phyloP scores from a whole-genome alignment of 2,797 vertebrate species.

The Rhodeus uyekii region DNA sequence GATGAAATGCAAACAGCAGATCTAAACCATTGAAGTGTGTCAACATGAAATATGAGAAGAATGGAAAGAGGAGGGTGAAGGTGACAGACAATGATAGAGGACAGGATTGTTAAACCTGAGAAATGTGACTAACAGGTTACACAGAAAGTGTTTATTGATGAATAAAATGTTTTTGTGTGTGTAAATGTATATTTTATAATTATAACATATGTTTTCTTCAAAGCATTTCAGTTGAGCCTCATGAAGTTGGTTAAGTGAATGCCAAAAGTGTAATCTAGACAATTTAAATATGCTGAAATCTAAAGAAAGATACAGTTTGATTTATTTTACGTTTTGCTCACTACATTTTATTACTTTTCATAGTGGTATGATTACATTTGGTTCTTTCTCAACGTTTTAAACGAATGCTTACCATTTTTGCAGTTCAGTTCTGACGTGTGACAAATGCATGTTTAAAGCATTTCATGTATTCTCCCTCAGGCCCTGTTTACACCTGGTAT shows the following conservation, averaged over 20 bases:
- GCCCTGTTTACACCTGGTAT: neutral
- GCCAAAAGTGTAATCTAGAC: neutral
- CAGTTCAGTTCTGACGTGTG: neutral
- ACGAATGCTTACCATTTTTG: neutral
- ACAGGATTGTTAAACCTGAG: neutral
- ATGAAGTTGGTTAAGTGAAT: neutral
- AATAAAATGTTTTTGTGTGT: neutral
- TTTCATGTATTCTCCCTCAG: neutral
- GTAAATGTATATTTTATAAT: neutral
- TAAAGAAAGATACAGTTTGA: no score
- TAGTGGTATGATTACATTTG: neutral
- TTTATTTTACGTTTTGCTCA: neutral
- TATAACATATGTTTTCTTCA: neutral
- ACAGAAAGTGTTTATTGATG: neutral
- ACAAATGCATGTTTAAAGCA: neutral
- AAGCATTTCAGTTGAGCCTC: neutral
- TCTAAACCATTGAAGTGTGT: neutral
- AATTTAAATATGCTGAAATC: neutral
- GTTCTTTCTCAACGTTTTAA: neutral
- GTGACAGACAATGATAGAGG: neutral
- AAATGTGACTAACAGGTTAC: constrained; percentile 15
- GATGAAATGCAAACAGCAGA: constrained; percentile 15
- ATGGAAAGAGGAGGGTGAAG: neutral
- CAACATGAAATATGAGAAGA: constrained; percentile 13
- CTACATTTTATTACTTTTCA: neutral